Evolutionary conservation across 2,888 invertebrate genomes (phyloP).

Genomic region (Andrena flavipes): DNA sequence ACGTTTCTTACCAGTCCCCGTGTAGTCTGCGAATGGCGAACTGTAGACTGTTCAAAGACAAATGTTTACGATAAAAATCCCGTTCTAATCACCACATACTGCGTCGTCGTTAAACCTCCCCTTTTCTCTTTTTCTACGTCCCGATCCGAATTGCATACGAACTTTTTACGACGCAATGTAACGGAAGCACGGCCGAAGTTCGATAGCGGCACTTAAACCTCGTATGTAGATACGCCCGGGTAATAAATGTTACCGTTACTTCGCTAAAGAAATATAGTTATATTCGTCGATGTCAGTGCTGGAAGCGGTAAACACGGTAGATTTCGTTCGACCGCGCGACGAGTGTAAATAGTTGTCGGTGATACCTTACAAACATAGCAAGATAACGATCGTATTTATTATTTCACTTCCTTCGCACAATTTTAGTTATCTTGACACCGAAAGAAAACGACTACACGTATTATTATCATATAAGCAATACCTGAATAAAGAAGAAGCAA

Average conservation of each 20-base stretch:
- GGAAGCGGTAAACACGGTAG: constrained; percentile 8
- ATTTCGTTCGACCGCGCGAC: constrained; percentile 19
- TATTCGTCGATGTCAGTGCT: background rate
- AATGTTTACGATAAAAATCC: constrained; percentile 10
- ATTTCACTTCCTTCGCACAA: constrained; percentile 37
- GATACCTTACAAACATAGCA: constrained; percentile 47
- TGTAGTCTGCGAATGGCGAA: background rate
- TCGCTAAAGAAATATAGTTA: background rate
- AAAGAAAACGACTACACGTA: constrained; percentile 37
- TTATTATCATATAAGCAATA: constrained; percentile 32
- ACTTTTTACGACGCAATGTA: background rate
- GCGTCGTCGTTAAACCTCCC: background rate
- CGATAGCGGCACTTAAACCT: constrained; percentile 10
- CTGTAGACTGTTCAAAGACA: background rate
- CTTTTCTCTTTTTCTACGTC: background rate
- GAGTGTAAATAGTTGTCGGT: constrained; percentile 59
- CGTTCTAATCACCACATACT: background rate
- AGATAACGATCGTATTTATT: constrained; percentile 54
- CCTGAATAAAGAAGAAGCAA: constrained; percentile 28
- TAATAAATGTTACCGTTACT: background rate
- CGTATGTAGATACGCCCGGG: constrained; percentile 26
- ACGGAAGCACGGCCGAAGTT: background rate
- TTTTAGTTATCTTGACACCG: constrained; percentile 29
- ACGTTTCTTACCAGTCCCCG: constrained; percentile 29
- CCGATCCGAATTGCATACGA: constrained; percentile 1